Conservation (phyloP, 2,888 invertebrate species). For the Melanotus villosus region DNA sequence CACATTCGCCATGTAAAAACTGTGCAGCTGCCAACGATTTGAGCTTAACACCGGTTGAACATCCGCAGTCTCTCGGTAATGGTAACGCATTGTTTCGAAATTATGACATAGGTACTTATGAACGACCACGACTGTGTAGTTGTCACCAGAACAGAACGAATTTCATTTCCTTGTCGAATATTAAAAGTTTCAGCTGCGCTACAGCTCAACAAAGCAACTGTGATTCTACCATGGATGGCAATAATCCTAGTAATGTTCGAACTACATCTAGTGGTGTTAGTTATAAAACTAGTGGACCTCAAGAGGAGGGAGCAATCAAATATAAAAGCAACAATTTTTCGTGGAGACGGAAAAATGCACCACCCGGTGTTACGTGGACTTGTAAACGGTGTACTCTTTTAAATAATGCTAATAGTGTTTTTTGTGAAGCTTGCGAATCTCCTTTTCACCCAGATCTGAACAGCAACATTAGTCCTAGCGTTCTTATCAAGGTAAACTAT, state of each 20-base stretch:
- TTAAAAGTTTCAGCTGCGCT: conserved; percentile 66
- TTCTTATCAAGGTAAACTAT: conserved; percentile 68
- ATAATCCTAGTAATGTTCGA: conserved; percentile 61
- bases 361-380: conserved; percentile 71
- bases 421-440: conserved; percentile 84
- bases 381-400: conserved; percentile 84
- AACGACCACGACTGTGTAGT: conserved; percentile 59
- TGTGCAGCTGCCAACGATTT: conserved; percentile 57
- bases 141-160: conserved; percentile 61
- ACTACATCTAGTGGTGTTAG: conserved; percentile 67
- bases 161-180: conserved; percentile 63
- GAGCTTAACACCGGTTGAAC: conserved; percentile 63
- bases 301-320: conserved; percentile 44
- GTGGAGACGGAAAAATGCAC: conserved; percentile 61
- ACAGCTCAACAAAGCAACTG: conserved; percentile 61
- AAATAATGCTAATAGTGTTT: conserved; percentile 76
- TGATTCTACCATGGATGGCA: conserved; percentile 60
- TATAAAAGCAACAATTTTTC: conserved; percentile 58
- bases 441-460: conserved; percentile 70
- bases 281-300: conserved; percentile 50
- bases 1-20: conserved; percentile 65
- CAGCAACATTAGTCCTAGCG: conserved; percentile 66
- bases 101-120: conserved; percentile 62
- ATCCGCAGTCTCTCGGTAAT: conserved; percentile 54
- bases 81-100: conserved; percentile 54